Evolutionary conservation across 2,797 vertebrate genomes (phyloP).

Genomic region (Apogon hyalosoma): DNA sequence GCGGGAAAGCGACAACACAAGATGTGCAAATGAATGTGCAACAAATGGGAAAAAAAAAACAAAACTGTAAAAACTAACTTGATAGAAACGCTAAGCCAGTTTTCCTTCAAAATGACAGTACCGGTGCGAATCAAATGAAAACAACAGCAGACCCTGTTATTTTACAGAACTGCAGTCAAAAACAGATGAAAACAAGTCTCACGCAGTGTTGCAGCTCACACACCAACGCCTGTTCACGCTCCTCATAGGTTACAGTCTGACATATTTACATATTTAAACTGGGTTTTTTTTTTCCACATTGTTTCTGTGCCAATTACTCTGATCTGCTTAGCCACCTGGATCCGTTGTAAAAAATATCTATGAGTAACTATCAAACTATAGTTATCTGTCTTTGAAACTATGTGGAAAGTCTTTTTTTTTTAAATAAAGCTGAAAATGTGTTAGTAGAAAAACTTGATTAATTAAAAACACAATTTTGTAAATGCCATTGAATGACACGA

Average conservation of each 20-base stretch:
- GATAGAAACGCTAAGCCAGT: slow-evolving; percentile 14
- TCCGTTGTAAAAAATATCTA: slow-evolving; percentile 55
- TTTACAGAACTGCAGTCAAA: slow-evolving; percentile 26
- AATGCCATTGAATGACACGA: slow-evolving; percentile 7
- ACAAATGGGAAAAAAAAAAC: slow-evolving; percentile 24
- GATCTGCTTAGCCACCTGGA: slow-evolving; percentile 25
- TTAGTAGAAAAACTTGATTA: slow-evolving; percentile 68
- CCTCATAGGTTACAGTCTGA: slow-evolving; percentile 35
- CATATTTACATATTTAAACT: slow-evolving; percentile 46
- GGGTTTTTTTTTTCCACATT: slow-evolving; percentile 24
- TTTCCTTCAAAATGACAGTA: slow-evolving; percentile 20
- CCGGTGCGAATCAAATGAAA: slow-evolving; percentile 14
- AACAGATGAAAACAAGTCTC: slow-evolving; percentile 20
- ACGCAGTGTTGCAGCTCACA: slow-evolving; percentile 31
- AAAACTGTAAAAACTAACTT: slow-evolving; percentile 4
- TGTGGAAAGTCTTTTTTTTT: slow-evolving; percentile 33
- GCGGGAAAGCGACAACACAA: slow-evolving; percentile 46
- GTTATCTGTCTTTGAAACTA: slow-evolving; percentile 38
- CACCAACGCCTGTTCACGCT: slow-evolving; percentile 26
- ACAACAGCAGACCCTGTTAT: slow-evolving; percentile 30
- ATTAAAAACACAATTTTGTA: slow-evolving; percentile 44
- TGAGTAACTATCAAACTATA: slow-evolving; percentile 62
- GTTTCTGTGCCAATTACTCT: slow-evolving; percentile 37
- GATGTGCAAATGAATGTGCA: slow-evolving; percentile 52
- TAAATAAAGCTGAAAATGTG: slow-evolving; percentile 47